These are phyloP conservation scores for Nerophis lumbriciformis DNA, from an alignment of 2,113 vertebrate genomes.

Conservation along the genomic window DNA sequence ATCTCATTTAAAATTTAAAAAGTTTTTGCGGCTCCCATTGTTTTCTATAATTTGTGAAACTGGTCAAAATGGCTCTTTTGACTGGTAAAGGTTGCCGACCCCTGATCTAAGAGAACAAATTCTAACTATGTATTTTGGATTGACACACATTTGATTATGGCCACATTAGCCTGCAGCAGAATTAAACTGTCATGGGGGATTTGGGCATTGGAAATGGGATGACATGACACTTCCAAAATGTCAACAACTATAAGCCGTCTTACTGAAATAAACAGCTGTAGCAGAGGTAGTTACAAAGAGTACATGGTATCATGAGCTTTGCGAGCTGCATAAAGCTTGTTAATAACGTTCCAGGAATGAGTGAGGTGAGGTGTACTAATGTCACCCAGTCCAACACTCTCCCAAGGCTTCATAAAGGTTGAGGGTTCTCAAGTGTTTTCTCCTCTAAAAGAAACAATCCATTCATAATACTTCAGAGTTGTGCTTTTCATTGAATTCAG, in stretches of 20 bases:
- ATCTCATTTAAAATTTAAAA: too few species aligned
- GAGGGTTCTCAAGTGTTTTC: slow-evolving; percentile 11
- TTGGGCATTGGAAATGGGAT: slow-evolving; percentile 8
- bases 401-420: slow-evolving; percentile 23
- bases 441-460: neutral
- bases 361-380: neutral
- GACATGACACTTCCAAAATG: neutral
- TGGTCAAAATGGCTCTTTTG: too few species aligned
- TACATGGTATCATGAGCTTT: neutral
- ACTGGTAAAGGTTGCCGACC: too few species aligned
- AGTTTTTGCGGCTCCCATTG: too few species aligned
- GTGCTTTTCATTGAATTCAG: neutral
- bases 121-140: neutral
- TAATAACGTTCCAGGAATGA: slow-evolving; percentile 6
- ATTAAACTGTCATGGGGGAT: slow-evolving; percentile 9
- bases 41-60: too few species aligned
- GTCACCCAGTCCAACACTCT: slow-evolving; percentile 13
- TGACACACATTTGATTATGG: neutral
- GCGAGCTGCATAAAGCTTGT: neutral
- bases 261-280: neutral
- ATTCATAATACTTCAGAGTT: neutral
- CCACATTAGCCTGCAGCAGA: neutral
- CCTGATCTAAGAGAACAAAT: neutral
- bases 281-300: neutral
- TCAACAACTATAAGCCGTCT: neutral